Conservation (phyloP, 23 tunicate species). For the Phallusia fumigata region DNA sequence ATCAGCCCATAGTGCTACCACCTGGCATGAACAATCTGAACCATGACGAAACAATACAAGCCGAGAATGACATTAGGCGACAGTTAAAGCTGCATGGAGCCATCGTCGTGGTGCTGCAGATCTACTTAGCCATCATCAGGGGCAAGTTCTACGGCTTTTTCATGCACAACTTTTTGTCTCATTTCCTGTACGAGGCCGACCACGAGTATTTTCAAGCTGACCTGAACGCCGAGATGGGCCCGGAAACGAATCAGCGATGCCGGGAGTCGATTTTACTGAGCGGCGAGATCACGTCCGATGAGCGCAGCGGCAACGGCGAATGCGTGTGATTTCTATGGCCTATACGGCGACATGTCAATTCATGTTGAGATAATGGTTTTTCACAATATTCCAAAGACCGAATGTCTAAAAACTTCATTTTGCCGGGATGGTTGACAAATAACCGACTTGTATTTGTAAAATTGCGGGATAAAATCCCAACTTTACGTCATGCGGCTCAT, state of each 20-base stretch:
- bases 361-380: too few relatives aligned
- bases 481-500: too few relatives aligned
- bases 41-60: neutral
- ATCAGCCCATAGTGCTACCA: neutral
- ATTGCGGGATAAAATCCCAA: too few relatives aligned
- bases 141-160: slow-evolving; percentile 43
- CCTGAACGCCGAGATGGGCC: neutral
- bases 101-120: slow-evolving; percentile 23
- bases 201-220: slow-evolving; percentile 20
- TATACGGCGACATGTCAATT: too few relatives aligned
- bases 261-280: too few relatives aligned
- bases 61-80: neutral
- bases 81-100: neutral
- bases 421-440: too few relatives aligned
- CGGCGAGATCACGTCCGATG: too few relatives aligned
- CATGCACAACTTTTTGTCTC: slow-evolving; percentile 31
- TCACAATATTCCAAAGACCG: too few relatives aligned
- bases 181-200: slow-evolving; percentile 34
- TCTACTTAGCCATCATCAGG: slow-evolving; percentile 41
- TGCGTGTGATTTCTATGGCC: too few relatives aligned
- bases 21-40: neutral
- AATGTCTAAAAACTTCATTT: too few relatives aligned
- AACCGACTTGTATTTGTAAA: too few relatives aligned
- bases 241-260: neutral
- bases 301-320: too few relatives aligned